These are phyloP conservation scores for Stenotaenia linearis DNA, from an alignment of 2,888 invertebrate genomes.

Conservation along the genomic window DNA sequence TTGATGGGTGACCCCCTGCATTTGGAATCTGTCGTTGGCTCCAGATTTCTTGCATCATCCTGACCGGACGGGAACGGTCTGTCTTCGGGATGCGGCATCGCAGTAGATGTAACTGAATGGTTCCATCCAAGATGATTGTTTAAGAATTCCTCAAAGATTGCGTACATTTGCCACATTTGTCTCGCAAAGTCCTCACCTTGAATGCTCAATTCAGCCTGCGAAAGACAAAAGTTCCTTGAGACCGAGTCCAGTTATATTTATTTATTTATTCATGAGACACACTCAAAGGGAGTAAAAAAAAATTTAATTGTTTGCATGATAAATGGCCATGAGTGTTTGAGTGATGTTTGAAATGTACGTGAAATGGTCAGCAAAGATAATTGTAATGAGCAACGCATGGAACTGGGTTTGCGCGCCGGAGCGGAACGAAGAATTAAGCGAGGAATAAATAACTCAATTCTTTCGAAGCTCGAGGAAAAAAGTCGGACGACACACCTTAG, in stretches of 20 bases:
- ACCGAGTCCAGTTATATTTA: no score
- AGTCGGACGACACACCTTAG: neutral
- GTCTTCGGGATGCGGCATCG: neutral
- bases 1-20: neutral
- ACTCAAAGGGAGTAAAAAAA: no score
- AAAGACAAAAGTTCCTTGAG: no score
- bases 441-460: neutral
- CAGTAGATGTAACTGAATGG: conserved; percentile 18
- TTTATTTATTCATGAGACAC: no score
- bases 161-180: conserved; percentile 47
- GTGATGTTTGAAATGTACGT: no score
- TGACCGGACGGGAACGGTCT: neutral
- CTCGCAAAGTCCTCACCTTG: conserved; percentile 46
- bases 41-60: neutral
- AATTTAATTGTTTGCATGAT: no score
- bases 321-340: no score
- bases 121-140: conserved; percentile 39
- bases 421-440: neutral
- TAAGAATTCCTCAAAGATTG: conserved; percentile 44
- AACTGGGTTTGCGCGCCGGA: no score
- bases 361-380: no score
- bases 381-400: no score
- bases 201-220: conserved; percentile 44
- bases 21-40: neutral
- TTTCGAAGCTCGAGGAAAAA: neutral